phyloP scores from a whole-genome alignment of 92 coral and sea anemone genomes.

The Heliopora coerulea region DNA sequence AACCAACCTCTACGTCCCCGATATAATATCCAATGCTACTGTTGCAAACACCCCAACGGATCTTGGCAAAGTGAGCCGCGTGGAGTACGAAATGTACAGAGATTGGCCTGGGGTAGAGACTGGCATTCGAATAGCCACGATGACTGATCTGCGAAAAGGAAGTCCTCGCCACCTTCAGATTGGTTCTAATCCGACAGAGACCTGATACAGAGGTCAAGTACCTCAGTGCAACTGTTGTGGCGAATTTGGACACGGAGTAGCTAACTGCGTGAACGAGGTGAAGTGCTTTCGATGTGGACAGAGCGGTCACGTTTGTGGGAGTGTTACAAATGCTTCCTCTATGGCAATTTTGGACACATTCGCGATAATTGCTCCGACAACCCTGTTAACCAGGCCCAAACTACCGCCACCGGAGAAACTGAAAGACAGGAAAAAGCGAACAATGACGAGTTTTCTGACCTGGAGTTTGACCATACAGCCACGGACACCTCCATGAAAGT shows the following conservation, averaged over 20 bases:
- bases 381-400: no score
- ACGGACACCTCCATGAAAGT: no score
- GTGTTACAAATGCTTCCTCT: neutral
- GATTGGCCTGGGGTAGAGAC: neutral
- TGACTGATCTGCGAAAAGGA: neutral
- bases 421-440: no score
- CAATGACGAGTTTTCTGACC: no score
- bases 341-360: neutral
- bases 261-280: neutral
- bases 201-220: neutral
- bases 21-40: no score
- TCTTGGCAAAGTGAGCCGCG: neutral
- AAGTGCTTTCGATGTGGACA: slow-evolving; percentile 1
- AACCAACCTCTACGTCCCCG: no score
- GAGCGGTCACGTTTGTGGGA: neutral
- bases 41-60: no score
- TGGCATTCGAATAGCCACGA: neutral
- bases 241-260: slow-evolving; percentile 6
- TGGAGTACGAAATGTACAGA: neutral
- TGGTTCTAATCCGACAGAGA: neutral
- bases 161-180: neutral
- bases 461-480: no score
- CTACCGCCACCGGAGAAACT: no score
- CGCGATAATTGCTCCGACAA: neutral
- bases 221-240: slow-evolving; percentile 7